Conservation (phyloP, 1,140 invertebrate genomes). For the Zaprionus davidi region DNA sequence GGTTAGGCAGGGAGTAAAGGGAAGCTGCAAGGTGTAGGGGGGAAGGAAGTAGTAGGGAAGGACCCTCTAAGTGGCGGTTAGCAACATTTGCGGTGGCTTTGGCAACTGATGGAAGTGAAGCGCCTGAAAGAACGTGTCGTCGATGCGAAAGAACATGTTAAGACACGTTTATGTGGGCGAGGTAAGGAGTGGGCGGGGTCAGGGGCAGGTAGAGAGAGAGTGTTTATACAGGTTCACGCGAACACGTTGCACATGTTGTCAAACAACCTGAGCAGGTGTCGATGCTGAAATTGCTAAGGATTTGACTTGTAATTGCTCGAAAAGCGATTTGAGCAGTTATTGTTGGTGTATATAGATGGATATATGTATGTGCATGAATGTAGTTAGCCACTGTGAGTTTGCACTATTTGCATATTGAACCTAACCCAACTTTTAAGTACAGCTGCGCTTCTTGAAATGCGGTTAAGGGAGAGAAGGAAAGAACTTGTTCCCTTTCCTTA, state of each 20-base stretch:
- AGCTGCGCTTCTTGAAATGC: too few relatives aligned
- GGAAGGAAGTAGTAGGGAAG: neutral
- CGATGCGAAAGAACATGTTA: slow-evolving; percentile 8
- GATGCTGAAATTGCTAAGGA: neutral
- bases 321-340: neutral
- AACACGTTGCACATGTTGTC: slow-evolving; percentile 4
- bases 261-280: neutral
- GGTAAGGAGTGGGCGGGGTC: neutral
- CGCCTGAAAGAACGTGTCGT: slow-evolving; percentile 35
- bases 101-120: slow-evolving; percentile 17
- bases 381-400: neutral
- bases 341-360: too few relatives aligned
- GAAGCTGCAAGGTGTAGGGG: neutral
- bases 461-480: too few relatives aligned
- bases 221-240: neutral
- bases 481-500: too few relatives aligned
- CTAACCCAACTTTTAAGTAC: too few relatives aligned
- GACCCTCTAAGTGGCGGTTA: slow-evolving; percentile 30
- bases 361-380: neutral
- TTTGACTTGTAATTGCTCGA: neutral
- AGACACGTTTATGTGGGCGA: neutral
- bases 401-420: too few relatives aligned
- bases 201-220: neutral
- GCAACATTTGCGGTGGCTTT: slow-evolving; percentile 31
- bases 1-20: neutral